A percentile compares a stretch with the other conserved stretches of the same genome.
Conservation (phyloP, 37 sponge, comb jelly and placozoan species). For the Bolinopsis microptera region DNA sequence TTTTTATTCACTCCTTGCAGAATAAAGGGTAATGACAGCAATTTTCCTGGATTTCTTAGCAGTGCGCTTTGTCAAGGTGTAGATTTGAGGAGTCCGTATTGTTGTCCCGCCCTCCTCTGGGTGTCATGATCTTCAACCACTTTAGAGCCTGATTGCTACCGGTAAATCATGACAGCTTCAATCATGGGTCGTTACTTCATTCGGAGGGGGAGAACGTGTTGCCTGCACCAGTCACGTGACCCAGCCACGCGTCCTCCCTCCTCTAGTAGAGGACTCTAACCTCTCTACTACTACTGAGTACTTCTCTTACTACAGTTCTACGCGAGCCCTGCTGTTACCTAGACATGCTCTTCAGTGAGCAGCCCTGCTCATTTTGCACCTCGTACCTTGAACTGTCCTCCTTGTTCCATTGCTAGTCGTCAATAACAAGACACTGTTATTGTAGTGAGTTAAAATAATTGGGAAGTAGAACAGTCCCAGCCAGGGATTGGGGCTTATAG, state of each 20-base stretch:
- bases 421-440: too few species aligned
- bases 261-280: not conserved
- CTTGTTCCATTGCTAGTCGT: too few species aligned
- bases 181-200: not conserved
- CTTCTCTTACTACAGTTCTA: not conserved
- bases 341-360: not conserved
- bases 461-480: too few species aligned
- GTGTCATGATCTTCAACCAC: not conserved
- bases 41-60: constrained; percentile 58
- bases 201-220: not conserved
- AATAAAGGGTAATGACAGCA: constrained; percentile 50
- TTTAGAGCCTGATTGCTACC: not conserved
- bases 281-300: not conserved
- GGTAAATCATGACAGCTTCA: not conserved
- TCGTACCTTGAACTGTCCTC: too few species aligned
- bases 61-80: not conserved
- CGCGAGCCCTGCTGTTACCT: not conserved
- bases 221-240: not conserved
- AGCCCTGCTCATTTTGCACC: too few species aligned
- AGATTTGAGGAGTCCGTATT: not conserved
- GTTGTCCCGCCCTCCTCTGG: not conserved
- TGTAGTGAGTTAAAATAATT: too few species aligned
- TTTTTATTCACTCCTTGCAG: constrained; percentile 45
- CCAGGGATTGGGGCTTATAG: too few species aligned
- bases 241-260: not conserved